Evolutionary conservation across 1,140 invertebrate species (phyloP), one percentile per base, ranked within the genome.

Genomic region (Littorina saxatilis): DNA sequence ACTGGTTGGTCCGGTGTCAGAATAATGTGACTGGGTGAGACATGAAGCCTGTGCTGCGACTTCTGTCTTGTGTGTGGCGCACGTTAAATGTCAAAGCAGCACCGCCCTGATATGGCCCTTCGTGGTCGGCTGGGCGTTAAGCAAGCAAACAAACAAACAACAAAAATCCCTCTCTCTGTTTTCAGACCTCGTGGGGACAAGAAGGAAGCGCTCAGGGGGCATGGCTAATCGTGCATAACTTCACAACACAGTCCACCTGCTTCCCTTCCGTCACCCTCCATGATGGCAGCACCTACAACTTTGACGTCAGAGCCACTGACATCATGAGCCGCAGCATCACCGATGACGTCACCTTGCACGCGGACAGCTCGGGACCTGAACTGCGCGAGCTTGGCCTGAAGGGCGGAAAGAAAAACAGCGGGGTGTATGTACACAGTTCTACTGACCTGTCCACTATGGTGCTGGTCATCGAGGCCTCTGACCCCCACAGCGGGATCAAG

Each of bases 401-500:
- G 15, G 83, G 80, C 63, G 43, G 82, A 50, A 80, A 77, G 58
- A 37, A 75, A 32, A 40, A 80, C 37, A 23, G 73, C 0, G 52
- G 86, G 17, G 2, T 73, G 32, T 85, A 76, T 61, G 83, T 87
- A n/a, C 86, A 88, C 66, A 66, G 72, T 55, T 74, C 43, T 7
- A 82, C 80, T 11, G 87, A 88, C 73, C 79, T 87, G 3, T 83
- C 87, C 7, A 82, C 63, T 47, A 86, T 88, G 86, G 50, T 40
- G 47, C 27, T 88, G 5, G 72, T 73, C 15, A 84, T 88, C 68
- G 75, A 86, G 17, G 86, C 82, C 4, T 72, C 81, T 13, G 87
- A 88, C 76, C 70, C 75, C 40, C 84, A 88, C 58, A 87, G 86
- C 80, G 87, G 87, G 11, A 39, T 87, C 2, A 11, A 23, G 9